Evolutionary conservation across 1,140 invertebrate genomes (phyloP), one percentile per base, ranked within the genome.

Genomic region (Bombus picipes): DNA sequence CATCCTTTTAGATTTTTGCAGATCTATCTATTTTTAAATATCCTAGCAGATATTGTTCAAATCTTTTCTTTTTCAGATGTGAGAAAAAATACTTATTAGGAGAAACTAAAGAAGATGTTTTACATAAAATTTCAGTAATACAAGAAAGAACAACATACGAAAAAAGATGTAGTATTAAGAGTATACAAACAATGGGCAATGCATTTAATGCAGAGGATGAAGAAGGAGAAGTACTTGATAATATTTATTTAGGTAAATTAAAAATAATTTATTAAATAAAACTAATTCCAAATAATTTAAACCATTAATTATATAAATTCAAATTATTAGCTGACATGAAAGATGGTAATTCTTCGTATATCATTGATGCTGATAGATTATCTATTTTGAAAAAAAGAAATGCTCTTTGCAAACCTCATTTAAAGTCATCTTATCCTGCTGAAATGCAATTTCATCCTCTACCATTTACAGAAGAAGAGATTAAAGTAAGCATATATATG

Each of bases 351-450:
- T 93, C 88, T 73, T 62, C 93, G 4, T 86, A 86, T 32, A 37
- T 81, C 25, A 41, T 81, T 25, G 93, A 93, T 72, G 71, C 89
- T 22, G 94, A 95, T 37, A 93, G 97, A 80, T 89, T 98, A 25
- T 96, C 96, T 10, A 97, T 98, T 92, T 95, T 99, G 32, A 96
- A 97, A 91, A 96, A 97, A 92, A 95, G 98, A 43, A 99, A 99
- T 94, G 98, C 98, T 0, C 94, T 99, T 75, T 97, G 97, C 87
- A 97, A 97, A 34, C 98, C 98, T 10, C 98, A 99, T 94, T 94
- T 99, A 76, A 98, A 98, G 95, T 98, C 98, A 86, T 97, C 98
- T 1, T 99, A 99, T 95, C 97, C 98, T 0, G 97, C 97, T 3
- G 98, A 98, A 96, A 97, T 96, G n/a, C 97, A 98, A 94, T 97